These are phyloP conservation scores for Catharus fuscescens DNA, from an alignment of 2,113 vertebrate genomes.

Conservation along the genomic window DNA sequence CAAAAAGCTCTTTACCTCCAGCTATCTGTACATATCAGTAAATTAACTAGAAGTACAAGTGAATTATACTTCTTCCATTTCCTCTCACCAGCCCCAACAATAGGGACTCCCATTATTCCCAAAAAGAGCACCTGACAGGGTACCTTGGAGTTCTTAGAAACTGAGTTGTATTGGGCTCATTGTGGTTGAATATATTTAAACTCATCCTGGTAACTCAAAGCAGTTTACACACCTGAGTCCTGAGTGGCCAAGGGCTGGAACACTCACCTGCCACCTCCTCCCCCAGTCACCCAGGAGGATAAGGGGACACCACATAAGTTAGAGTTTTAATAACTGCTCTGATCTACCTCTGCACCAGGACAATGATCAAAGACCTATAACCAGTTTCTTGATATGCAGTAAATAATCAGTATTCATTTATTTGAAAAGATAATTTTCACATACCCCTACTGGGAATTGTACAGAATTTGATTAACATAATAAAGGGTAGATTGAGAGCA, in stretches of 20 bases:
- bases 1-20: not conserved
- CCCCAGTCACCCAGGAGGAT: not conserved
- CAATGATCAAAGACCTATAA: constrained; percentile 5
- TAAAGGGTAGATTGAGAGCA: constrained; percentile 23
- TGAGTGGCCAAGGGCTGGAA: not conserved
- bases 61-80: not conserved
- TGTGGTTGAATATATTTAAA: not conserved
- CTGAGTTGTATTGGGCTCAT: not conserved
- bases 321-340: not conserved
- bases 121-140: not conserved
- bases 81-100: not conserved
- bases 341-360: not conserved
- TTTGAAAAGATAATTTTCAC: constrained; percentile 31
- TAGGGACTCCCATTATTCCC: rapidly evolving
- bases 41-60: not conserved
- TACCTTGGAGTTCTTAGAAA: not conserved
- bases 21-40: not conserved
- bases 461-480: constrained; percentile 47
- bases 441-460: not conserved
- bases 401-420: constrained; percentile 42
- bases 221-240: not conserved
- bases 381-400: not conserved
- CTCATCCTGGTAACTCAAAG: not conserved
- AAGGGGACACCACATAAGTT: not conserved
- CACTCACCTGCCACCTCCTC: not conserved